A percentile compares a stretch with the other conserved stretches of the same genome.
Conservation (phyloP, 2,888 invertebrate species). For the Drosophila kanekoi region DNA sequence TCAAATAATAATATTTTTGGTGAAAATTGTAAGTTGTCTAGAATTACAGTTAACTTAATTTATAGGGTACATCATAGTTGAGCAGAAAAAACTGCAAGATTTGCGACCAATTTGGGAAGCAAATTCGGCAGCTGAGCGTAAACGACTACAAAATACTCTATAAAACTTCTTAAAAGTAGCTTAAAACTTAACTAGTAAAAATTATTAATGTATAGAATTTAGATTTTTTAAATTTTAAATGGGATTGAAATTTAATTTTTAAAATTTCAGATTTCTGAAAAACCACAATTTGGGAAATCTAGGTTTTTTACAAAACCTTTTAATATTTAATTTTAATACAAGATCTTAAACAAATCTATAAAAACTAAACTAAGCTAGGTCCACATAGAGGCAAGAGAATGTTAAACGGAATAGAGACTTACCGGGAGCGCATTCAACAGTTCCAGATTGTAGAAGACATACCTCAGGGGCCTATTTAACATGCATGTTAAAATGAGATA, state of each 20-base stretch:
- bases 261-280: not conserved
- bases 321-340: not conserved
- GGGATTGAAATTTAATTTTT: not conserved
- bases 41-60: not conserved
- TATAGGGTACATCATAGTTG: not conserved
- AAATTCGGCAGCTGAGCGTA: not conserved
- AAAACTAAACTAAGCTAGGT: not conserved
- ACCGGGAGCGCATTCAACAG: constrained; percentile 47
- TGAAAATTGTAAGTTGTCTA: constrained; percentile 22
- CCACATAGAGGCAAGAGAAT: not conserved
- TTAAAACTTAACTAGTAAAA: not conserved
- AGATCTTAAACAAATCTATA: not conserved
- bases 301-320: not conserved
- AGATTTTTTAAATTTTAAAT: not conserved
- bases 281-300: not conserved
- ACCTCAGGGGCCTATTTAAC: constrained; percentile 34
- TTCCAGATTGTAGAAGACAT: constrained; percentile 40
- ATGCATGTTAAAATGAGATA: not conserved
- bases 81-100: not conserved
- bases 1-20: constrained; percentile 3
- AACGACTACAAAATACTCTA: not conserved
- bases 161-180: not conserved
- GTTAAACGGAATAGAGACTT: constrained; percentile 3
- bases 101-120: not conserved
- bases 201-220: not conserved